phyloP scores from a whole-genome alignment of 2,888 invertebrate species.

The Danaus chrysippus region DNA sequence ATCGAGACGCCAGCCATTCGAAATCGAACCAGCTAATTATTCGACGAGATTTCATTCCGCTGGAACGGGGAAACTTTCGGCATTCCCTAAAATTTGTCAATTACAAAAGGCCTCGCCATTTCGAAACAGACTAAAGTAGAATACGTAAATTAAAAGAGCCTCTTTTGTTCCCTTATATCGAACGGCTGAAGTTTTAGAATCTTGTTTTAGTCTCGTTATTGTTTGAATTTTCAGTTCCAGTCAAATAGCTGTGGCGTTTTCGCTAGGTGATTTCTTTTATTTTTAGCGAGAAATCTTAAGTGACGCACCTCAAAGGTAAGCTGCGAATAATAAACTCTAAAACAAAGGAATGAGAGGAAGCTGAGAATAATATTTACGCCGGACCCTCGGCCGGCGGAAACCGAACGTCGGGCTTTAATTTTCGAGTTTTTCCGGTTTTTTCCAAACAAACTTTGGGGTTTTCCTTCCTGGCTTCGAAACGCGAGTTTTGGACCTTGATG shows the following conservation, averaged over 20 bases:
- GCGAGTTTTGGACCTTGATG: slow-evolving; percentile 55
- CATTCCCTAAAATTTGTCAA: slow-evolving; percentile 64
- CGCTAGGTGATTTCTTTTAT: slow-evolving; percentile 33
- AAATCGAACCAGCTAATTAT: slow-evolving; percentile 59
- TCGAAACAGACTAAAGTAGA: slow-evolving; percentile 36
- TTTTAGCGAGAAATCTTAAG: slow-evolving; percentile 34
- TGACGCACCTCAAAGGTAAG: slow-evolving; percentile 42
- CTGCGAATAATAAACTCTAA: slow-evolving; percentile 66
- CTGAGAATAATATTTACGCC: slow-evolving; percentile 71
- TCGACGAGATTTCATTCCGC: slow-evolving; percentile 42
- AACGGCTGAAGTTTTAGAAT: slow-evolving; percentile 56
- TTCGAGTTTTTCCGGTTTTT: slow-evolving; percentile 62
- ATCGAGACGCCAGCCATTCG: slow-evolving; percentile 39
- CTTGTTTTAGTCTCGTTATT: slow-evolving; percentile 59
- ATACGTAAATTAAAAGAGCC: slow-evolving; percentile 59
- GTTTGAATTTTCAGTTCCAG: slow-evolving; percentile 38
- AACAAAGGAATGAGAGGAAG: slow-evolving; percentile 69
- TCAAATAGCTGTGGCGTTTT: slow-evolving; percentile 24
- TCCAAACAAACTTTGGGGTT: slow-evolving; percentile 47
- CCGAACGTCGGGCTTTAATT: slow-evolving; percentile 64
- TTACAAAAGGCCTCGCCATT: slow-evolving; percentile 54
- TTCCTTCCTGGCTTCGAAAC: slow-evolving; percentile 71
- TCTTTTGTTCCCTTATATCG: slow-evolving; percentile 60
- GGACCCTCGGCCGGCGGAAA: slow-evolving; percentile 58
- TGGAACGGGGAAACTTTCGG: slow-evolving; percentile 45